Conservation (phyloP, 1,140 invertebrate genomes). For the Zaprionus taronus region DNA sequence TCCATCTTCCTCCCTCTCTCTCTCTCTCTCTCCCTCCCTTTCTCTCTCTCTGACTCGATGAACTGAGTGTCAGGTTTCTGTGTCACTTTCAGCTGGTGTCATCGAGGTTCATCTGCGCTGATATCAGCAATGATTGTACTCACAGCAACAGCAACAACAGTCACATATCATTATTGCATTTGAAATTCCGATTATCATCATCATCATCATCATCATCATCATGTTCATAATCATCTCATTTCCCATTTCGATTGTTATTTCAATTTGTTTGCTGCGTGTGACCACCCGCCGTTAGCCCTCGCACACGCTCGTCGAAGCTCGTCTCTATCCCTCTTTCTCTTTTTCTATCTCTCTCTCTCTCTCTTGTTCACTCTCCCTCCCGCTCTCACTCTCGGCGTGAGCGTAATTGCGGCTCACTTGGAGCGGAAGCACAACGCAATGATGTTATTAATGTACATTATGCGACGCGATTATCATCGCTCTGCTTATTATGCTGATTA, state of each 20-base stretch:
- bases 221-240: conserved; percentile 21
- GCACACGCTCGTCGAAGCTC: background rate
- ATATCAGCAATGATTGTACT: background rate
- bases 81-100: conserved; percentile 1
- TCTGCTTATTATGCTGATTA: conserved; percentile 51
- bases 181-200: background rate
- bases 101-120: background rate
- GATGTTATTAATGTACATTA: conserved; percentile 46
- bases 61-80: background rate
- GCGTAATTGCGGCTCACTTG: conserved; percentile 13
- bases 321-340: background rate
- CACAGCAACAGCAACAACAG: background rate
- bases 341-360: background rate
- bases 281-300: conserved; percentile 2
- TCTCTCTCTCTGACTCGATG: background rate
- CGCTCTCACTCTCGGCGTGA: background rate
- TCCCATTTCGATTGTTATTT: conserved; percentile 37
- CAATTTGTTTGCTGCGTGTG: conserved; percentile 34
- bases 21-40: background rate
- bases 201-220: conserved; percentile 26
- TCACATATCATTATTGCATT: conserved; percentile 13
- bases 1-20: background rate
- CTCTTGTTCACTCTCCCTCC: background rate
- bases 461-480: conserved; percentile 36
- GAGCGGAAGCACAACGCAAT: conserved; percentile 37